Evolutionary conservation across 1,140 invertebrate genomes (phyloP), one percentile per base, ranked within the genome.

Genomic region (Pseudomyrmex cubaensis): DNA sequence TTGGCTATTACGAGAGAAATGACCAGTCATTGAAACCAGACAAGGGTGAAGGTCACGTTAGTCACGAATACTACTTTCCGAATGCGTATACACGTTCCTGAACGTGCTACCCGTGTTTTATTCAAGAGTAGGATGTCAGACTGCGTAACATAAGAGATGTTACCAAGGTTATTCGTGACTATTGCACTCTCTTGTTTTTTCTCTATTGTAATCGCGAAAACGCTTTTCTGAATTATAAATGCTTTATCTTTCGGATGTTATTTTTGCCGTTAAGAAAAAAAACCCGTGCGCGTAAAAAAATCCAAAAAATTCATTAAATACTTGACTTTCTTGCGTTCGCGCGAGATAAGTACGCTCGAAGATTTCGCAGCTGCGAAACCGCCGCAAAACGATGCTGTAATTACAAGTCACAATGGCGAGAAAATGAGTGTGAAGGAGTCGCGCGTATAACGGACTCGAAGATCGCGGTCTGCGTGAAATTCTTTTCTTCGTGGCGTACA

Each of bases 21-120:
- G 77, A 73, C 74, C 77, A 89, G 73, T 75, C 83, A 61, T 52
- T 84, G 84, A 85, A 89, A 89, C 73, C 82, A 89, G 57, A 62
- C 63, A 90, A 85, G 88, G 87, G 78, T 90, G 85, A 90, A 90
- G 87, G 88, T 89, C 82, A 74, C 20, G 25, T 69, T 85, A 86
- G 82, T 85, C 67, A 88, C 64, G 84, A 87, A 63, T 82, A 82
- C 46, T 70, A 61, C 70, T 61, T 82, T 61, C 17, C 67, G n/a
- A 73, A 73, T 57, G 46, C 22, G 50, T 46, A 85, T 57, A 63
- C 17, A 63, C 17, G 20, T 67, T 72, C 25, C 9, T 56, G 63
- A 50, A 48, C 54, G 69, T 15, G 52, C 35, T 12, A 20, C 12
- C 9, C 54, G 13, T 73, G 67, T 20, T n/a, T 70, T 70, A 70